Evolutionary conservation across 2,797 vertebrate genomes (phyloP), one percentile per base, ranked within the genome.

Genomic region (Ataeniobius toweri): DNA sequence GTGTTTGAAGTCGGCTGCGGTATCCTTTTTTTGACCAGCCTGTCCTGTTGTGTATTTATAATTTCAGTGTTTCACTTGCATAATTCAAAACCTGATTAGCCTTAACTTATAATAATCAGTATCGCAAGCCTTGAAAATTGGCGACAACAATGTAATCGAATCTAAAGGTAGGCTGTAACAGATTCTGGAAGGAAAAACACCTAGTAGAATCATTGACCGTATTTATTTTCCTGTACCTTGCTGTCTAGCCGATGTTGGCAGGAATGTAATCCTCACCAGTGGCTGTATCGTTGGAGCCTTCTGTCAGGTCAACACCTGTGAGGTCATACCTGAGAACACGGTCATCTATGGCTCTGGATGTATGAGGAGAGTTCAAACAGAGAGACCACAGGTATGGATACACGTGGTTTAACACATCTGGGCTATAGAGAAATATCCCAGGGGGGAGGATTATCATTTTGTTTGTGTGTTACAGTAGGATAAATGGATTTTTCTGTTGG

Each of bases 1-100:
- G 98, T 99, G 2, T 99, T 99, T 92, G 98, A 99, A 95, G 98
- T 99, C 4, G 98, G 97, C 80, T 99, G 98, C 78, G 96, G 98
- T 99, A 98, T 97, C 97, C 91, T 94, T 91, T 69, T 13, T 48
- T 86, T 78, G 2, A 59, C 14, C 51, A 13, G 5, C 22, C 12
- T 39, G 24, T 31, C 9, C 1, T 3, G 4, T 73, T 18, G 8
- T 73, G 0, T 0, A 4, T 39, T 26, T 59, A 59, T 67, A 1
- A 24, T 67, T 55, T 65, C 7, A 41, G 18, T 22, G 63, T 65
- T 65, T 20, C 9, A 1, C 36, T 41, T 67, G 36, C 36, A 39
- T 24, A 41, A 22, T 22, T 79, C 0, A 71, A 58, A 75, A 18
- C 14, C 0, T 22, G 1, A 6, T 74, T 77, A 71, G 0, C 84